A percentile compares a stretch with the other conserved stretches of the same genome.
These are phyloP conservation scores for Physocephala rufipes DNA, from an alignment of 2,888 invertebrate species.

Conservation along the genomic window DNA sequence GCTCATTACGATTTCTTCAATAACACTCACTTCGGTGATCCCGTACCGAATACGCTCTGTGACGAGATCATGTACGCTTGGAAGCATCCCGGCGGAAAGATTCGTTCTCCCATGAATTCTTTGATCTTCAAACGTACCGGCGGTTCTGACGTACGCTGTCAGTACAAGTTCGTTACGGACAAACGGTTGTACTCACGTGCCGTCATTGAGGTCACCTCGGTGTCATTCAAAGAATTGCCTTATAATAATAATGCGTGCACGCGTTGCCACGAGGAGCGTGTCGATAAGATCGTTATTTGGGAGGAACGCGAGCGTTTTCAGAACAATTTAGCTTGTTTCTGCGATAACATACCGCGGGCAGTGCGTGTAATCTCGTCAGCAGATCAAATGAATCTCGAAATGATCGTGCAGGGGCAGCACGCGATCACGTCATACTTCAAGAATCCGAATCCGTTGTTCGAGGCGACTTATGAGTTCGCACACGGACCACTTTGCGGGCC, in stretches of 20 bases:
- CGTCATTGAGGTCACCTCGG: constrained; percentile 76
- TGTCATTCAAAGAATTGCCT: constrained; percentile 86
- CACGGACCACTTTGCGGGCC: constrained; percentile 90
- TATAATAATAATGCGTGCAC: constrained; percentile 82
- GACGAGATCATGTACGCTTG: constrained; percentile 90
- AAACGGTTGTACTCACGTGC: constrained; percentile 83
- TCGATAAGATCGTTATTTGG: constrained; percentile 84
- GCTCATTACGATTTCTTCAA: constrained; percentile 95
- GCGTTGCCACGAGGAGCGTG: constrained; percentile 87
- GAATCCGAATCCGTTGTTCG: constrained; percentile 82
- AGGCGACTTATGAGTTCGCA: constrained; percentile 88
- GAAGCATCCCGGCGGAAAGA: constrained; percentile 78
- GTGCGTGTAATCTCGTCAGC: constrained; percentile 80
- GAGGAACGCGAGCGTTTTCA: constrained; percentile 75
- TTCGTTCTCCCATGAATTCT: constrained; percentile 86
- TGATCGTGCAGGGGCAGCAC: constrained; percentile 85
- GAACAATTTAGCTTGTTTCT: constrained; percentile 78
- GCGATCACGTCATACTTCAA: constrained; percentile 90
- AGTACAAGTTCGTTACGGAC: constrained; percentile 86
- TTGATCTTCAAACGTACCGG: constrained; percentile 84
- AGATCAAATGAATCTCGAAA: constrained; percentile 81
- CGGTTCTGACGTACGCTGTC: constrained; percentile 80
- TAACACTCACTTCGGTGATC: constrained; percentile 85
- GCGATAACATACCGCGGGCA: constrained; percentile 72
- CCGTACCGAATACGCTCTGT: constrained; percentile 82